These are phyloP conservation scores for Rhinichthys osculus DNA, from an alignment of 2,797 vertebrate genomes.

Conservation along the genomic window DNA sequence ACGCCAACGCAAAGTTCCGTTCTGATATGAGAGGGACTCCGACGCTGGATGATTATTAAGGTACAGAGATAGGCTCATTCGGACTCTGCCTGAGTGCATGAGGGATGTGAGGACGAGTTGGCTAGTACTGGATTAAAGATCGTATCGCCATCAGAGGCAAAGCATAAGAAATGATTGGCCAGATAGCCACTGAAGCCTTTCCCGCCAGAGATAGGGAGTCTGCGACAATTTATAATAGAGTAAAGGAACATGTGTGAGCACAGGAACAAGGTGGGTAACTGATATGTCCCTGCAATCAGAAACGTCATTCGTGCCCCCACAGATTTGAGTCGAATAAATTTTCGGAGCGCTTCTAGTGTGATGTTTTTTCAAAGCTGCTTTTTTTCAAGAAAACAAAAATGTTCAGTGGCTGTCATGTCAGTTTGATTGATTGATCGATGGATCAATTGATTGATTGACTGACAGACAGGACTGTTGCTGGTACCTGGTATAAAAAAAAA, in stretches of 20 bases:
- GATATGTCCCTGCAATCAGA: constrained; percentile 38
- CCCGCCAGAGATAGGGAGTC: constrained; percentile 60
- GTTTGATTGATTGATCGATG: too few relatives aligned
- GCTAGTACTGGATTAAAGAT: constrained; percentile 75
- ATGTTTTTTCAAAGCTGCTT: background rate
- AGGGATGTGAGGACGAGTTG: constrained; percentile 68
- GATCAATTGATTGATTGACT: too few relatives aligned
- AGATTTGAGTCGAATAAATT: background rate
- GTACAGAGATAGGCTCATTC: constrained; percentile 68
- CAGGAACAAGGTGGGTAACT: constrained; percentile 53
- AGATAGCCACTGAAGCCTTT: constrained; percentile 64
- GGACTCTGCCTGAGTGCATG: constrained; percentile 61
- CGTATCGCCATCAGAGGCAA: constrained; percentile 62
- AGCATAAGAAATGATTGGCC: constrained; percentile 58
- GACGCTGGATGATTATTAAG: constrained; percentile 53
- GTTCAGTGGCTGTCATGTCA: background rate
- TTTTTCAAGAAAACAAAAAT: background rate
- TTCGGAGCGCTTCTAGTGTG: background rate
- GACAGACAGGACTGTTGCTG: background rate
- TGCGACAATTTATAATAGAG: constrained; percentile 62
- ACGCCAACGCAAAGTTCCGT: constrained; percentile 11
- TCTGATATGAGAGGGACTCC: constrained; percentile 44
- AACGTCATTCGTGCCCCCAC: background rate
- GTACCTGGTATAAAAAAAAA: too few relatives aligned
- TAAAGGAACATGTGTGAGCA: constrained; percentile 49